These are phyloP conservation scores for Spongilla lacustris DNA, from an alignment of 37 sponge, comb jelly and placozoan genomes.

Conservation along the genomic window DNA sequence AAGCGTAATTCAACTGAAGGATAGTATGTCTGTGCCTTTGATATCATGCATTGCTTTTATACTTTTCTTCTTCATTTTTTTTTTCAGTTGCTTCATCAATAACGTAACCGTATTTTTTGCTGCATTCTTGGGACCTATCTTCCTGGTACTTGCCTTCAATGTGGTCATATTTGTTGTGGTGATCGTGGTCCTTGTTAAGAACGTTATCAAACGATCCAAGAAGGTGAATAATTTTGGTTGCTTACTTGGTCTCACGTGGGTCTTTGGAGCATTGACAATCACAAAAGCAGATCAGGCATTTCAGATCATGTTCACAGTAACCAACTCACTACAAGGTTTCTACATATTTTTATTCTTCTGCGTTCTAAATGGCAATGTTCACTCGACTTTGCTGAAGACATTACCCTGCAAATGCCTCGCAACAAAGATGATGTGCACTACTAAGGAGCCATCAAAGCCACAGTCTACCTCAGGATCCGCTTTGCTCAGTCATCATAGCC, in stretches of 20 bases:
- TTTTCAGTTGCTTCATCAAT: constrained; percentile 68
- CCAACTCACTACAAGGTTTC: constrained; percentile 46
- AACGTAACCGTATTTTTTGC: constrained; percentile 37
- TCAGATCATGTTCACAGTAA: constrained; percentile 53
- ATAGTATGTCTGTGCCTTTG: not conserved
- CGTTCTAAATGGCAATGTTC: constrained; percentile 34
- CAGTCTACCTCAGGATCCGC: too few relatives aligned
- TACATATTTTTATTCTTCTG: constrained; percentile 72
- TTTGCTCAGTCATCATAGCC: too few relatives aligned
- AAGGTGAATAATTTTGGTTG: not conserved
- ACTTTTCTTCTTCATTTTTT: too few relatives aligned
- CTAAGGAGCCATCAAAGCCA: too few relatives aligned
- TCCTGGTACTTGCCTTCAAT: constrained; percentile 40
- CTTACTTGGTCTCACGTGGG: constrained; percentile 58
- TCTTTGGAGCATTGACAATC: constrained; percentile 63
- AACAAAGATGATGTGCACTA: too few relatives aligned
- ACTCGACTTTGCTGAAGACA: not conserved
- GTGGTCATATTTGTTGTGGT: constrained; percentile 49
- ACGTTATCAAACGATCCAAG: not conserved
- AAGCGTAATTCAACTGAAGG: not conserved
- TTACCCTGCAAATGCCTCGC: not conserved
- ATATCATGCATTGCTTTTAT: too few relatives aligned
- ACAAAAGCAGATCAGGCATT: constrained; percentile 24
- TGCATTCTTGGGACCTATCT: constrained; percentile 50
- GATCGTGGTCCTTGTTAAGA: constrained; percentile 17